Percentiles rank a stretch among this genome's conserved stretches.
Conservation (phyloP, 2,113 vertebrate genomes). For the Mastomys coucha region DNA sequence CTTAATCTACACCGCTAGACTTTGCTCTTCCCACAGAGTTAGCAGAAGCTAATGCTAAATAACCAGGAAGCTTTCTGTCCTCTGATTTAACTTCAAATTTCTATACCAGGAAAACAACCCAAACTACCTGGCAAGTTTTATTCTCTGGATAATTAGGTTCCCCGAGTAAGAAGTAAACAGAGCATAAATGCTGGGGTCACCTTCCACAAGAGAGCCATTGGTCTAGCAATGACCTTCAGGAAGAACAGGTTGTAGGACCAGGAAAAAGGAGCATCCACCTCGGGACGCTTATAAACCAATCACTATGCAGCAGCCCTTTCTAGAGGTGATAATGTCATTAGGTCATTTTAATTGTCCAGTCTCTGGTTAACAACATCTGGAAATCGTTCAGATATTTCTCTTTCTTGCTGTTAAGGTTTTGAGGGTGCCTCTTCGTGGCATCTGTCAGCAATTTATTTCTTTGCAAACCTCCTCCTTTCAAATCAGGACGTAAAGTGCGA, state of each 20-base stretch:
- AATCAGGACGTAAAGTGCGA: conserved; percentile 87
- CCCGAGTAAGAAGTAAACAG: conserved; percentile 58
- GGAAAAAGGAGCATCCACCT: conserved; percentile 49
- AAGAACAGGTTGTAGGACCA: conserved; percentile 10
- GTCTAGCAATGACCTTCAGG: conserved; percentile 46
- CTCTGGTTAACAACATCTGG: conserved; percentile 56
- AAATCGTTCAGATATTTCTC: conserved; percentile 75
- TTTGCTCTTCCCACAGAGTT: not conserved
- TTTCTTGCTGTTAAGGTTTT: conserved; percentile 71
- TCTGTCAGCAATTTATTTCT: conserved; percentile 64
- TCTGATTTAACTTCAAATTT: conserved; percentile 69
- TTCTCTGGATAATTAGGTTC: conserved; percentile 2
- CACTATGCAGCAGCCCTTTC: conserved; percentile 68
- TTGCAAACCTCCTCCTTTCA: conserved; percentile 77
- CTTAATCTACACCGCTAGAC: not conserved
- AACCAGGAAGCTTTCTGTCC: conserved; percentile 26
- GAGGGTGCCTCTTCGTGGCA: conserved; percentile 53
- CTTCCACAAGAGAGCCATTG: conserved; percentile 37
- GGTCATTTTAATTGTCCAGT: conserved; percentile 65
- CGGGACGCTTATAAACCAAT: conserved; percentile 59
- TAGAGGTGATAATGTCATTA: conserved; percentile 68
- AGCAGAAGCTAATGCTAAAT: not conserved
- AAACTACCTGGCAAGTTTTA: conserved; percentile 47
- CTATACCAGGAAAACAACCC: conserved; percentile 53
- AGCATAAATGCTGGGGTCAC: conserved; percentile 1